Evolutionary conservation across 2,888 invertebrate species (phyloP).

Genomic region (Mylabris sibirica): DNA sequence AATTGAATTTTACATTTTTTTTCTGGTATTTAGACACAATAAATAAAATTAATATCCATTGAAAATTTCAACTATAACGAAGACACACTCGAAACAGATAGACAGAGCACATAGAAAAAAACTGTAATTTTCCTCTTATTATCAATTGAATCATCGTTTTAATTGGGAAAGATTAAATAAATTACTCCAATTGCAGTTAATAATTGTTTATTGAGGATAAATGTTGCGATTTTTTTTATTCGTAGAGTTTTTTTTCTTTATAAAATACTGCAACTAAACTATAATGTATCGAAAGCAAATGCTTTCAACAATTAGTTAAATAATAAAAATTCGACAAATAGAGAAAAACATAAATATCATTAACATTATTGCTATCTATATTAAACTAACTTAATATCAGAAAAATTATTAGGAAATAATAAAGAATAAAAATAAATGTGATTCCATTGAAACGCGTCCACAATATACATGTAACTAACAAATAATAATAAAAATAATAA

Average conservation of each 20-base stretch:
- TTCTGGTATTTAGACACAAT: background rate
- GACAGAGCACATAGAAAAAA: background rate
- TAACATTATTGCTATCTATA: conserved; percentile 4
- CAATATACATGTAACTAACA: background rate
- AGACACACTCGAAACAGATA: background rate
- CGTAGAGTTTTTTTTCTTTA: background rate
- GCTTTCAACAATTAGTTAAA: background rate
- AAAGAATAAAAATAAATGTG: background rate
- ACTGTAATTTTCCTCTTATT: conserved; percentile 36
- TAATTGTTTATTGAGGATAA: conserved; percentile 51
- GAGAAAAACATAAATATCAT: conserved; percentile 6
- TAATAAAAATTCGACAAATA: background rate
- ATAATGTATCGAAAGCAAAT: background rate
- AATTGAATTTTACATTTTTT: background rate
- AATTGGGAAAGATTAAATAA: conserved; percentile 54
- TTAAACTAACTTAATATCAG: conserved; percentile 3
- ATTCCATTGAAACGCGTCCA: background rate
- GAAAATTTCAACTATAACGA: background rate
- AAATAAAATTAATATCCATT: background rate
- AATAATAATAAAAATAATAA: background rate
- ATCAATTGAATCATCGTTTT: conserved; percentile 47
- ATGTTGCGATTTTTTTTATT: conserved; percentile 37
- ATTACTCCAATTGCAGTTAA: conserved; percentile 51
- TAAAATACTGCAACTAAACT: conserved; percentile 1
- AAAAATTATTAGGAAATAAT: background rate